Percentiles rank a stretch among this genome's conserved stretches.
phyloP scores from a whole-genome alignment of 1,140 invertebrate genomes.

The Chlorops oryzae region DNA sequence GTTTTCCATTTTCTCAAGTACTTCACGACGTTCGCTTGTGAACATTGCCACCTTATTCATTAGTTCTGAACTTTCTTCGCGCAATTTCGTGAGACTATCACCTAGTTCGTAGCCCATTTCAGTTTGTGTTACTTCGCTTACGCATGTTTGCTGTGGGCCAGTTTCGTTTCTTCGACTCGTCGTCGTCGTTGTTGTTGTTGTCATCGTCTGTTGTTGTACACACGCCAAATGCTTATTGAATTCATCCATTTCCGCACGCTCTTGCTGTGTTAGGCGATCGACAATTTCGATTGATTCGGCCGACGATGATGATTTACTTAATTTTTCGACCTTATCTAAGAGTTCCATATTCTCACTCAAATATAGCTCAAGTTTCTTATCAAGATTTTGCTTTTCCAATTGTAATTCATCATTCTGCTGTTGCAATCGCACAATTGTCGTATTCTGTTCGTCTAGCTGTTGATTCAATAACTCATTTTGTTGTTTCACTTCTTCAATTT shows the following conservation, averaged over 20 bases:
- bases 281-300: constrained; percentile 66
- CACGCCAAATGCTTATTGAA: constrained; percentile 47
- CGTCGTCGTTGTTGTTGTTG: constrained; percentile 25
- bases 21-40: constrained; percentile 58
- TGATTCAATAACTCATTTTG: no score
- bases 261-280: constrained; percentile 58
- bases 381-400: constrained; percentile 55
- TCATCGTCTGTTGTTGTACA: constrained; percentile 16
- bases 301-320: constrained; percentile 60
- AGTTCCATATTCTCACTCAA: constrained; percentile 63
- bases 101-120: constrained; percentile 48
- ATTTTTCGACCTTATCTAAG: constrained; percentile 60
- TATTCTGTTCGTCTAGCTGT: constrained; percentile 53
- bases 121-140: constrained; percentile 37
- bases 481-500: constrained; percentile 40
- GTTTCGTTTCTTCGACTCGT: constrained; percentile 25
- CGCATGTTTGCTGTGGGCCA: constrained; percentile 30
- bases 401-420: constrained; percentile 53
- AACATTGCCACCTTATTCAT: constrained; percentile 62
- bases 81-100: constrained; percentile 52
- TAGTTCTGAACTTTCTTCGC: constrained; percentile 56
- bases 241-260: constrained; percentile 55
- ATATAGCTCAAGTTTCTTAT: constrained; percentile 56
- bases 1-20: constrained; percentile 62
- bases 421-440: constrained; percentile 26